Percentiles rank a stretch among this genome's conserved stretches.
phyloP scores from a whole-genome alignment of 1,140 invertebrate species.

The Hylaeus anthracinus region DNA sequence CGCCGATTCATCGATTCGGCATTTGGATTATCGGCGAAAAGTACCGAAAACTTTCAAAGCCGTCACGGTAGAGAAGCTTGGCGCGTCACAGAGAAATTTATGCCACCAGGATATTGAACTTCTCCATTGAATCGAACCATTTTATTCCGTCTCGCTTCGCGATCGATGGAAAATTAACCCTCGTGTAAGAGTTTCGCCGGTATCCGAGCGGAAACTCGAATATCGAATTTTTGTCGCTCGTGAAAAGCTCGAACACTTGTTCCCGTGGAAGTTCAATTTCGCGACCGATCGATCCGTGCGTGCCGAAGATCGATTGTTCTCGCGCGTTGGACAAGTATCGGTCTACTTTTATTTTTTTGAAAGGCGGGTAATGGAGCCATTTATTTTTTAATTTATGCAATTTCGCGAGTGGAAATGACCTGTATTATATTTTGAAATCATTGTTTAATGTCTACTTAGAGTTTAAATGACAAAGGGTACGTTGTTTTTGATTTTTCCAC shows the following conservation, averaged over 20 bases:
- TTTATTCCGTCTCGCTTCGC: conserved; percentile 6
- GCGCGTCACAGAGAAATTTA: conserved; percentile 22
- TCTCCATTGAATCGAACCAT: conserved; percentile 1
- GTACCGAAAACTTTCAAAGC: conserved; percentile 14
- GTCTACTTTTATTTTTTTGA: too few relatives aligned
- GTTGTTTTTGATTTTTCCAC: too few relatives aligned
- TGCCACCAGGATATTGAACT: not conserved
- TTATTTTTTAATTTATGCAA: too few relatives aligned
- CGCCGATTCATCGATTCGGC: conserved; percentile 9
- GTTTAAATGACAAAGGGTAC: too few relatives aligned
- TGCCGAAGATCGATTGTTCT: not conserved
- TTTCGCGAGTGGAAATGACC: too few relatives aligned
- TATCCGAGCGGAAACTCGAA: not conserved
- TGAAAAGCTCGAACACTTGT: not conserved
- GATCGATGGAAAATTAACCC: conserved; percentile 37
- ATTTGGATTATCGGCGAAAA: conserved; percentile 22
- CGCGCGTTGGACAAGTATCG: not conserved
- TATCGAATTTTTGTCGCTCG: conserved; percentile 1
- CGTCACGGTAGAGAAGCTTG: not conserved
- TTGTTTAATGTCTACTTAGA: too few relatives aligned
- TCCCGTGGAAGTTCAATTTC: not conserved
- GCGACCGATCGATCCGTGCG: not conserved
- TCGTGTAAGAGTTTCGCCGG: conserved; percentile 5
- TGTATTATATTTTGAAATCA: too few relatives aligned
- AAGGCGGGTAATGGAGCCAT: too few relatives aligned